Conservation (phyloP, 2,888 invertebrate genomes). For the Leptopterna dolabrata region DNA sequence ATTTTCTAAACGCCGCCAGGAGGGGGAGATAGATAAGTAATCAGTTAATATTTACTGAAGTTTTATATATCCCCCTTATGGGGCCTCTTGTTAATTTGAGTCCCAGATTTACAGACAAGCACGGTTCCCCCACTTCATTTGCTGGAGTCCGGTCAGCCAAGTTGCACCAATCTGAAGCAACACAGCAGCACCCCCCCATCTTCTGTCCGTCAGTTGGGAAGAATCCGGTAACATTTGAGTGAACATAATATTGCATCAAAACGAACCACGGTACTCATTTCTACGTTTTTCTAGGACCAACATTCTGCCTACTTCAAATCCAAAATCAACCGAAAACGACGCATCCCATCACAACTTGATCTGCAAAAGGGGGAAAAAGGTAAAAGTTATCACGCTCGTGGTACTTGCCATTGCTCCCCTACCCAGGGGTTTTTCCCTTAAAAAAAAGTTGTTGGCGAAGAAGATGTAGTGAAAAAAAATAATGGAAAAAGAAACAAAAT, state of each 20-base stretch:
- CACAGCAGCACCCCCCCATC: not conserved
- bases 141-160: not conserved
- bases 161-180: not conserved
- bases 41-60: too few relatives aligned
- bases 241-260: not conserved
- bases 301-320: not conserved
- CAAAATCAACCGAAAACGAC: not conserved
- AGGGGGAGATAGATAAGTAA: too few relatives aligned
- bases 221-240: not conserved
- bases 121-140: not conserved
- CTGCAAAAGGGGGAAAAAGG: conserved; percentile 17
- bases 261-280: not conserved
- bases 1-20: too few relatives aligned
- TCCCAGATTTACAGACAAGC: not conserved
- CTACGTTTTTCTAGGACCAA: conserved; percentile 14
- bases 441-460: conserved; percentile 25
- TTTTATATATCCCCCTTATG: not conserved
- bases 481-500: not conserved
- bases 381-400: not conserved
- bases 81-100: not conserved
- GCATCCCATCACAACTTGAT: conserved; percentile 33
- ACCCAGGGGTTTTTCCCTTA: conserved; percentile 33
- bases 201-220: not conserved
- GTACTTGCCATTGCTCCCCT: conserved; percentile 24
- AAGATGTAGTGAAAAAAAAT: conserved; percentile 15